These are phyloP conservation scores for Lucinisca nassula DNA, from an alignment of 2,888 invertebrate species.

Conservation along the genomic window DNA sequence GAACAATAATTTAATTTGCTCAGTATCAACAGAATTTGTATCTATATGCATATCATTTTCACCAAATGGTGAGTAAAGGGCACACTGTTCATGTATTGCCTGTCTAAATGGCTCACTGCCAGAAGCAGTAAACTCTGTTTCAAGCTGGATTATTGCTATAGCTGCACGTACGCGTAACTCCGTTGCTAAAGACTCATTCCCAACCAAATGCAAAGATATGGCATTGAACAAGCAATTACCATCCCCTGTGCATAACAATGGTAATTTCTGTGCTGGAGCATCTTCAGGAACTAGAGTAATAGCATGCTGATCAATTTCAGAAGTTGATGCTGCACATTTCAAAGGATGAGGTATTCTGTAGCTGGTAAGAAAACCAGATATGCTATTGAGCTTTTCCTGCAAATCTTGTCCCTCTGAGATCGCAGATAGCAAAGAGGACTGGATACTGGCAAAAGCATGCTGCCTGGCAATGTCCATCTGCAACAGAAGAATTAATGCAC, in stretches of 20 bases:
- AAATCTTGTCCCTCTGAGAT: too few relatives aligned
- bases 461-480: too few relatives aligned
- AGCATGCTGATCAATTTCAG: slow-evolving; percentile 34
- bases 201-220: neutral
- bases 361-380: too few relatives aligned
- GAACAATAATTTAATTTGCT: slow-evolving; percentile 16
- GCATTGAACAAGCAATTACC: neutral
- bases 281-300: too few relatives aligned
- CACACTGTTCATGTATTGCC: neutral
- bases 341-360: too few relatives aligned
- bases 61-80: neutral
- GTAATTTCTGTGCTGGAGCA: too few relatives aligned
- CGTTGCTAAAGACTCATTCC: neutral
- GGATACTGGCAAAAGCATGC: too few relatives aligned
- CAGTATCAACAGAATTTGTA: neutral
- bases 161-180: neutral
- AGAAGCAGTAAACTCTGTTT: neutral
- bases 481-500: too few relatives aligned
- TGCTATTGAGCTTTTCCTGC: too few relatives aligned
- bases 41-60: neutral
- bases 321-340: too few relatives aligned
- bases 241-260: neutral
- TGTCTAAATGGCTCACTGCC: neutral
- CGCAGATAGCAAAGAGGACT: too few relatives aligned
- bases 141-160: neutral